These are phyloP conservation scores for Parotia lawesii DNA, from an alignment of 2,113 vertebrate genomes.

Conservation along the genomic window DNA sequence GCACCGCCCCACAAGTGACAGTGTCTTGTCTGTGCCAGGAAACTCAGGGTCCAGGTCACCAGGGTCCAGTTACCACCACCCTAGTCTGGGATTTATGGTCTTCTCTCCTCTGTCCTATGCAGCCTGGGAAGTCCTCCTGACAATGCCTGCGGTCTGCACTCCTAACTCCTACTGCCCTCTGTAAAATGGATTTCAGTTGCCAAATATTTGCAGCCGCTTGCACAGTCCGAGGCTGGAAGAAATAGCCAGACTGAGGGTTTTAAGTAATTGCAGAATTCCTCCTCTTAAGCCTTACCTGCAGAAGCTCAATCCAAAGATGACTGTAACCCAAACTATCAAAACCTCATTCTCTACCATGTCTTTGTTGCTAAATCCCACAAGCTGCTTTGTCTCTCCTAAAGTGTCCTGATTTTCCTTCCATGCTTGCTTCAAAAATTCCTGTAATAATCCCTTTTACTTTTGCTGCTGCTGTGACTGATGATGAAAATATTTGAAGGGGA, in stretches of 20 bases:
- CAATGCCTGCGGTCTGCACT: background rate
- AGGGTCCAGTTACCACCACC: background rate
- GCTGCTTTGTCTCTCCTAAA: background rate
- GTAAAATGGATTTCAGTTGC: background rate
- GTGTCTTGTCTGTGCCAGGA: background rate
- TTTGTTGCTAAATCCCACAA: background rate
- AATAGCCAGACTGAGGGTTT: background rate
- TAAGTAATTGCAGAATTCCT: background rate
- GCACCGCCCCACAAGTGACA: rapidly evolving
- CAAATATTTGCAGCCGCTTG: background rate
- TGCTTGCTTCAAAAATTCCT: background rate
- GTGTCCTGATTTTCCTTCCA: background rate
- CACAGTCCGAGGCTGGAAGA: background rate
- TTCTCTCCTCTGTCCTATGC: background rate
- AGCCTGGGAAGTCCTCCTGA: background rate
- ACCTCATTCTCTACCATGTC: background rate
- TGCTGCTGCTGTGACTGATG: background rate
- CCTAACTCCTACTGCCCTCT: rapidly evolving
- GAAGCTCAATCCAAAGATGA: background rate
- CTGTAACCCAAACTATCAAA: background rate
- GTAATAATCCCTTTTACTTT: background rate
- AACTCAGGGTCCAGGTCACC: background rate
- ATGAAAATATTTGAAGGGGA: background rate
- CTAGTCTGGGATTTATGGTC: background rate
- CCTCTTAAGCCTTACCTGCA: background rate